Evolutionary conservation across 2,113 vertebrate species (phyloP), one percentile per base, ranked within the genome.

Genomic region (Perccottus glenii): DNA sequence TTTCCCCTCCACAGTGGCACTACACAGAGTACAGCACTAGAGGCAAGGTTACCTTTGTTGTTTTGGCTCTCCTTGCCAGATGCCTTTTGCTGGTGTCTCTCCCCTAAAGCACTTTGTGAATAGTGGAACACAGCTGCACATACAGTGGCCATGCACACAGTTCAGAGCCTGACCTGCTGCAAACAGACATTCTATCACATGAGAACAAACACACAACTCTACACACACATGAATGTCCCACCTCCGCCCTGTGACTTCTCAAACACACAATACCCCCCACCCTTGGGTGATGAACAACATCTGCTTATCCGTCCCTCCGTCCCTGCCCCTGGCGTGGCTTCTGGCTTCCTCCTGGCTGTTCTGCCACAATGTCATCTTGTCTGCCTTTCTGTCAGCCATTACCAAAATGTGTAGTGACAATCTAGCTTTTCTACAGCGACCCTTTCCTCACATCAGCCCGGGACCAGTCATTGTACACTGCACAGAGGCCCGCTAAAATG

Each of bases 391-490:
- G 90, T 92, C 91, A 91, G 73, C 85, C 84, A 90, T 91, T 90
- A 89, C 85, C 87, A 79, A 92, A 92, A 92, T 93, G 86, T 91
- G 89, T 90, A 91, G 85, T 91, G 91, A 92, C 91, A 93, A 90
- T 90, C 86, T 73, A 73, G 74, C 72, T 83, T 89, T 77, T 82
- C 65, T 67, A 59, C 82, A 65, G 76, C 84, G 76, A 63, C 40
- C 27, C 82, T 87, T 91, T 58, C 60, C 53, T 79, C 62, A 46
- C 80, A 67, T 74, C 81, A 88, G 82, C 68, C 70, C 78, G 83
- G 79, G 87, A 84, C 75, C 60, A 81, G 70, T 64, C 32, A 58
- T 32, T 82, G 42, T 71, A 55, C 78, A 71, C 80, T 76, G 78
- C 78, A 80, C 65, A 71, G 73, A 48, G 55, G 61, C 43, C 70